phyloP scores from a whole-genome alignment of 2,113 vertebrate genomes.

The Periophthalmodon schlosseri region DNA sequence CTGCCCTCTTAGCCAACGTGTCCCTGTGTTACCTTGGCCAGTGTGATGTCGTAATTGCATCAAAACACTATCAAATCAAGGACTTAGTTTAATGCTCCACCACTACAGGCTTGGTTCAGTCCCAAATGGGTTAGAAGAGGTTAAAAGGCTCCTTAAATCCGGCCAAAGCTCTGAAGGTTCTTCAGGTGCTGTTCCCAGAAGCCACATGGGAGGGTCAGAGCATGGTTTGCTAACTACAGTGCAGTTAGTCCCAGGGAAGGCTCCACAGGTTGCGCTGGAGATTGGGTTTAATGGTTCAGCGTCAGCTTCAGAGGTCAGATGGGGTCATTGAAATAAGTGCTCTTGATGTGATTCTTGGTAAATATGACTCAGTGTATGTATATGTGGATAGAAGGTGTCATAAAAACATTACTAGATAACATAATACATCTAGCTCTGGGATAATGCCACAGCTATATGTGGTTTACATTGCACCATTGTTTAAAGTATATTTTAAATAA shows the following conservation, averaged over 20 bases:
- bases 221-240: background rate
- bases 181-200: background rate
- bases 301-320: conserved; percentile 30
- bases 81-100: conserved; percentile 72
- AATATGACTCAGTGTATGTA: conserved; percentile 6
- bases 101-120: conserved; percentile 77
- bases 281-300: conserved; percentile 39
- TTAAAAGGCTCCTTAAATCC: conserved; percentile 75
- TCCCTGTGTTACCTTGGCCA: background rate
- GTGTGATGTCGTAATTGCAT: background rate
- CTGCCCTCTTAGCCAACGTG: background rate
- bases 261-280: background rate
- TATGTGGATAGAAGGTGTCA: background rate
- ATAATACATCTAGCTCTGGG: no score
- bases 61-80: conserved; percentile 56
- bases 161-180: conserved; percentile 39
- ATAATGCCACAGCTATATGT: no score
- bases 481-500: no score
- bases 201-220: background rate
- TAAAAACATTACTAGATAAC: background rate
- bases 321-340: conserved; percentile 8
- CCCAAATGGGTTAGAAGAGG: conserved; percentile 65
- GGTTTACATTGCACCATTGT: no score
- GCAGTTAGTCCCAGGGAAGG: background rate
- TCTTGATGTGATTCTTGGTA: conserved; percentile 18